Base-by-base conservation (phyloP, 2,888 invertebrate species). In the Pharmacophagus antenor region DNA sequence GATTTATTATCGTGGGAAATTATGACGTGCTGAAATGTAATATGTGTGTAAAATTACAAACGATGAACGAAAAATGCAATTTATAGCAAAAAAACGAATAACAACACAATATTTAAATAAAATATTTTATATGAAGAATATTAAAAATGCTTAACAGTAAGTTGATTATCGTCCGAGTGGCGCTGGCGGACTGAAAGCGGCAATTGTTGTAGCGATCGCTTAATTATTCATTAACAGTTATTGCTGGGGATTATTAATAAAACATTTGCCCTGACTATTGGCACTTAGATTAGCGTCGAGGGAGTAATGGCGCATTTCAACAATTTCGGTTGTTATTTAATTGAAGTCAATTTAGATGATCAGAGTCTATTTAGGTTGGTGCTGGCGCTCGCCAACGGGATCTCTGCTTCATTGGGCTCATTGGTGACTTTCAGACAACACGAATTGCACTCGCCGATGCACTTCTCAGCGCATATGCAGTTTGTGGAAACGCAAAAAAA, bases 271-370 rank as follows among this genome's bases (percentile, higher is more conserved):
- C 88, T 85, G 81, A 82, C 88, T 90, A 90, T 90, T 88, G 88
- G 89, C 89, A 88, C 86, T 89, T 88, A 90, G 90, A 90, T 90
- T 89, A 90, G 79, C 85, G 85, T 72, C 77, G 90, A 88, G 90
- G 89, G 90, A 88, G 90, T 88, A 87, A 90, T 88, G 88, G 88
- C 89, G 88, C 89, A 88, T 90, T 90, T 89, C 88, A 90, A 89
- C 90, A 89, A 90, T 89, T 90, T 90, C 89, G 89, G 90, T 90
- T 89, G 90, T 90, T 90, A 90, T 90, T 90, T 90, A 90, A 90
- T 90, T 90, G 90, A 90, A 90, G 89, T 89, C 90, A 90, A 90
- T 90, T 90, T 89, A 90, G 89, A 90, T 89, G 90, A 90, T 90
- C 90, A 90, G 89, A 90, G 88, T 90, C 90, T 90, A 90, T 90